A percentile compares a stretch with the other conserved stretches of the same genome.
These are phyloP conservation scores for Xestia sexstrigata DNA, from an alignment of 2,888 invertebrate genomes.

Conservation along the genomic window DNA sequence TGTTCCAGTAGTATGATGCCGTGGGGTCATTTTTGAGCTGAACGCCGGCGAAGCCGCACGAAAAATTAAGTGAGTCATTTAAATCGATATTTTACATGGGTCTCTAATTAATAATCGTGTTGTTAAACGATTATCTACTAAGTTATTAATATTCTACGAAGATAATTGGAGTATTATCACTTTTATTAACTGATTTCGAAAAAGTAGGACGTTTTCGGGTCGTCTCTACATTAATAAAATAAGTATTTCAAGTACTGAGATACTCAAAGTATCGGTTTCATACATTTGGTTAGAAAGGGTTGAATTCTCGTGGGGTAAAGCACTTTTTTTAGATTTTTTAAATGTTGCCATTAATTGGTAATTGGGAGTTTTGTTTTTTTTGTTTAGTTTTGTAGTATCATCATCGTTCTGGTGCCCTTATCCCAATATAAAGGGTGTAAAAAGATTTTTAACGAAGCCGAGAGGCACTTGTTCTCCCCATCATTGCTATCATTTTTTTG, in stretches of 20 bases:
- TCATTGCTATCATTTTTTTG: too few species aligned
- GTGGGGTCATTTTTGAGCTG: not conserved
- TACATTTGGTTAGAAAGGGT: not conserved
- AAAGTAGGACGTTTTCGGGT: not conserved
- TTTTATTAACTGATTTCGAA: not conserved
- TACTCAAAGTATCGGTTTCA: not conserved
- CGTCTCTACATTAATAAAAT: not conserved
- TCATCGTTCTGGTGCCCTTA: too few species aligned
- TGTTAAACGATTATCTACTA: too few species aligned
- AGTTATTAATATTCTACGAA: not conserved
- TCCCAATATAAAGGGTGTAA: too few species aligned
- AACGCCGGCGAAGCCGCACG: not conserved
- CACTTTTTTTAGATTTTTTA: not conserved
- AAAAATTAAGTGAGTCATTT: not conserved
- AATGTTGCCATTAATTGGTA: not conserved
- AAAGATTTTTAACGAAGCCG: too few species aligned
- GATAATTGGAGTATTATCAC: not conserved
- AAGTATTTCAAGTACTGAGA: not conserved
- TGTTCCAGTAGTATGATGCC: not conserved
- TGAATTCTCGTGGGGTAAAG: not conserved
- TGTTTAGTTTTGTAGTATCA: too few species aligned
- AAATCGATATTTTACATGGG: not conserved
- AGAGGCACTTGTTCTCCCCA: too few species aligned
- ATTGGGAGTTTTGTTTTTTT: too few species aligned
- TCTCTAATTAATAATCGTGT: not conserved